Percentiles rank a stretch among this genome's conserved stretches.
These are phyloP conservation scores for Mormyrus proboscirostris DNA, from an alignment of 2,797 vertebrate species.

Conservation along the genomic window DNA sequence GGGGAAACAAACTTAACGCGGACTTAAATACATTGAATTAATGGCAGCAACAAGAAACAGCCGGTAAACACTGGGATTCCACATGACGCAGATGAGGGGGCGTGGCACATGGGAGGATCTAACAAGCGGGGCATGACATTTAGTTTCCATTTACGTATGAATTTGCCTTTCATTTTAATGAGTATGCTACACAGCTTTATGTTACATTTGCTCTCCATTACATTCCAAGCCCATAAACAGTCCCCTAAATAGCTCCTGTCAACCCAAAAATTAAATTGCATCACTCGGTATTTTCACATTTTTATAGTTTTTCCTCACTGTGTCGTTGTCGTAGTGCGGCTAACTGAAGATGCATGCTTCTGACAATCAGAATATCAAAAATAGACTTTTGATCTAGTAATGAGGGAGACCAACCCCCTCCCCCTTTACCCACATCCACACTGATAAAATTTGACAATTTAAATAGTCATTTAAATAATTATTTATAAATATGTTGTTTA, in stretches of 20 bases:
- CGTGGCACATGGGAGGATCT: too few species aligned
- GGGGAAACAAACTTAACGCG: too few species aligned
- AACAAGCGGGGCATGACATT: too few species aligned
- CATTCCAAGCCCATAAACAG: neutral
- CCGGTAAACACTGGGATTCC: too few species aligned
- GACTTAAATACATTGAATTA: too few species aligned
- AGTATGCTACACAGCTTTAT: neutral
- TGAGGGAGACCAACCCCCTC: neutral
- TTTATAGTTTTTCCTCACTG: neutral
- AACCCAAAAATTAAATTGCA: neutral
- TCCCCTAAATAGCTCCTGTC: neutral
- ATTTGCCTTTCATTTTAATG: neutral
- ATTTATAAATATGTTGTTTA: neutral
- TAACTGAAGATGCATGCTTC: neutral
- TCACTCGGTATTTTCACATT: neutral
- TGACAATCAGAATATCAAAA: neutral
- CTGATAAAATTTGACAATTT: neutral
- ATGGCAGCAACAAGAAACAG: too few species aligned
- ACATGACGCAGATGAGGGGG: too few species aligned
- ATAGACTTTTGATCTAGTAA: neutral
- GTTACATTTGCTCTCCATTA: neutral
- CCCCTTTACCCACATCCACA: neutral
- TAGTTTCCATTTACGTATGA: neutral
- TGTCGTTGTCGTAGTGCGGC: neutral
- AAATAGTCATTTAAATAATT: neutral